phyloP scores from a whole-genome alignment of 2,888 invertebrate genomes.

The Agonopterix heracliana region DNA sequence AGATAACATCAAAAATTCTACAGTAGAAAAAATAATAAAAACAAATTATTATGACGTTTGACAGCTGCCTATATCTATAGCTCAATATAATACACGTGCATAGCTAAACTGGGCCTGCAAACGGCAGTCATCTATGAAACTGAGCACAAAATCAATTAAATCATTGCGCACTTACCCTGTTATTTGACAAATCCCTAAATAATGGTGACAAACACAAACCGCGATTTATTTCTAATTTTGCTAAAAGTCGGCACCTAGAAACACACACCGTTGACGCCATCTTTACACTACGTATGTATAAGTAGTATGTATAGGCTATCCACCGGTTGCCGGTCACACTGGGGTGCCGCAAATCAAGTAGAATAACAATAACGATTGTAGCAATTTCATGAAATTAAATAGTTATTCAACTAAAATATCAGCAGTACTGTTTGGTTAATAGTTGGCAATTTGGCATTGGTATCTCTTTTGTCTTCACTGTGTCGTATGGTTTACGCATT shows the following conservation, averaged over 20 bases:
- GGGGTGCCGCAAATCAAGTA: neutral
- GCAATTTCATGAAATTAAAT: no score
- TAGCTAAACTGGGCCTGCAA: slow-evolving; percentile 33
- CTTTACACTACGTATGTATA: slow-evolving; percentile 64
- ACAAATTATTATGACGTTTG: slow-evolving; percentile 51
- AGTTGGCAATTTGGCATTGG: neutral
- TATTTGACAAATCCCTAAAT: slow-evolving; percentile 69
- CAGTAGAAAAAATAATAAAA: slow-evolving; percentile 22
- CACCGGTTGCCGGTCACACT: slow-evolving; percentile 10
- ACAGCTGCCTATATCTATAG: slow-evolving; percentile 51
- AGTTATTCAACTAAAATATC: no score
- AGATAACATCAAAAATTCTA: no score
- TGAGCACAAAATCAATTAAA: slow-evolving; percentile 23
- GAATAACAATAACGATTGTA: neutral
- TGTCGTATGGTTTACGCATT: no score
- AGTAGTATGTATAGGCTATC: slow-evolving; percentile 3
- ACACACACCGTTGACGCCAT: slow-evolving; percentile 79
- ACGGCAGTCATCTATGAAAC: slow-evolving; percentile 51
- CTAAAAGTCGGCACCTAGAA: slow-evolving; percentile 76
- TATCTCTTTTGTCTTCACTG: no score
- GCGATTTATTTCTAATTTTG: slow-evolving; percentile 78
- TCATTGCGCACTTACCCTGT: slow-evolving; percentile 54
- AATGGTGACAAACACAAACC: slow-evolving; percentile 72
- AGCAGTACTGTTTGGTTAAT: neutral
- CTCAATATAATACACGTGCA: slow-evolving; percentile 47